Evolutionary conservation across 2,888 invertebrate species (phyloP), one percentile per base, ranked within the genome.

Genomic region (Sminthurinus aureus): DNA sequence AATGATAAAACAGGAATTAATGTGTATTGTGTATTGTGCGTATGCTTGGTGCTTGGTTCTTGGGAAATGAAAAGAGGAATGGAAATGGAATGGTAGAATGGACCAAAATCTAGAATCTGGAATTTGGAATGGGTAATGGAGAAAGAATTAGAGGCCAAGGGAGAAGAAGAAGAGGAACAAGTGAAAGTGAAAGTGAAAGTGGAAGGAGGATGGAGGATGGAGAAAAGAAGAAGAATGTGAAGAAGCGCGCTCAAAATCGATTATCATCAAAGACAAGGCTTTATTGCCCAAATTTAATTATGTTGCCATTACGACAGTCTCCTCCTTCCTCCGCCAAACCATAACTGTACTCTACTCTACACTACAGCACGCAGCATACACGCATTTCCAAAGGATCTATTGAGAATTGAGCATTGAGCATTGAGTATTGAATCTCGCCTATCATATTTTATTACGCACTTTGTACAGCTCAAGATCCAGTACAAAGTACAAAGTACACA

Each of bases 261-360:
- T 85, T 85, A 85, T 83, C 85, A 85, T 85, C 85, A 85, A 85
- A 85, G 85, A 84, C 83, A 84, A 85, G 84, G 84, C 84, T 84
- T 85, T 85, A 85, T 85, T 85, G 85, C 85, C 85, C 78, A 85
- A 85, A 85, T 85, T 85, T 85, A 85, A 85, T 85, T 85, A 85
- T 85, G 85, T 83, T 85, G 83, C 85, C 83, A 85, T 85, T 85
- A 85, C 78, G 83, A 85, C 81, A 77, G 26, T 50, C 24, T 22
- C 22, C 77, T 24, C n/a, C 69, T 69, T 20, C 69, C n/a, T 20
- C 12, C 20, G 1, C 24, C 18, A 58, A 58, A 58, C 58, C 58
- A 58, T 58, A 58, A 58, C 58, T 58, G 18, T 58, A 38, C 38
- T 38, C 38, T 38, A 38, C 38, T 38, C 38, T 38, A 6, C 6